Base-by-base conservation (phyloP, 2,797 vertebrate genomes). In the Cygnus olor region DNA sequence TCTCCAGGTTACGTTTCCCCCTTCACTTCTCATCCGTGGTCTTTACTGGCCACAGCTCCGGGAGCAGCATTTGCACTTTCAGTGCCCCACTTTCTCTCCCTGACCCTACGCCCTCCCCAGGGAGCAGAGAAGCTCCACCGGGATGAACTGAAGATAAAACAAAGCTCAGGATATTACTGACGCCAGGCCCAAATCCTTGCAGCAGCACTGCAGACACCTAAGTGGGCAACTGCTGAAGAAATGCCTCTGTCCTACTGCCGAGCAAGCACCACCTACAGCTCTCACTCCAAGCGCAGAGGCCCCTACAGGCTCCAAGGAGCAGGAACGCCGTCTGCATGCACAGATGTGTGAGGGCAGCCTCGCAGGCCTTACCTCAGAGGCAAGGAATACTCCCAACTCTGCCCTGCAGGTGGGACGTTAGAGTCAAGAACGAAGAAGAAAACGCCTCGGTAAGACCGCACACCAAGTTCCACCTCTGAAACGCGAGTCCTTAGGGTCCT, bases 371-470 rank as follows among this genome's bases (percentile, higher is more conserved):
- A 16, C 6, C 56, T 25, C 27, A 11, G 40, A 5, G 25, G 4
- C 19, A 10, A n/a, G 42, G 13, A 27, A 20, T 1, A 21, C 38
- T 61, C 49, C 24, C 69, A 21, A 34, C 76, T 80, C 71, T 8
- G 24, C 45, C 10, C 6, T 22, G 14, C 49, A 7, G 10, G 24
- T 3, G 40, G 18, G 40, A 54, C 0, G 5, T 0, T 3, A 58
- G 22, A 24, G 11, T 8, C 21, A 22, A 49, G 14, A 45, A 3
- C 0, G 0, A 53, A 42, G 0, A 53, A 42, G 17, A 16, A 60
- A 74, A 24, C 0, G 11, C 13, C 11, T 15, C 2, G 0, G 11
- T 4, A 10, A 4, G n/a, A 10, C 0, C 11, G 6, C 22, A 40
- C 14, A 3, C 16, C 0, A 0, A 9, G 4, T 9, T 7, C 73